Percentiles rank a stretch among this genome's conserved stretches.
Evolutionary conservation across 2,797 vertebrate species (phyloP).

Genomic region (Thamnophis elegans): DNA sequence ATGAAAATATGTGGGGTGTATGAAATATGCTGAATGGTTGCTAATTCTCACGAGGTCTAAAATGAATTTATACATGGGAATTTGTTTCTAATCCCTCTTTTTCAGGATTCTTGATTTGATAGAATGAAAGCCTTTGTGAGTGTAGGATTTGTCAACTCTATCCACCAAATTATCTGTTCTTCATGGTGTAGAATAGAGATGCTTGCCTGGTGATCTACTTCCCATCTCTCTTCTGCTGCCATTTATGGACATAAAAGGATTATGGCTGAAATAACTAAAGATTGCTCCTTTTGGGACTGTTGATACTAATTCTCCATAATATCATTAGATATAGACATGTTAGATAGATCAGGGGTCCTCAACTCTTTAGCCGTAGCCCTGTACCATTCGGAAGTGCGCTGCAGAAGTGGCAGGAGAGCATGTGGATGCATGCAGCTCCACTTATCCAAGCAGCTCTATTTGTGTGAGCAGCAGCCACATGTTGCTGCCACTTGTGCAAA

Average conservation of each 20-base stretch:
- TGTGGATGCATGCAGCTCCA: neutral
- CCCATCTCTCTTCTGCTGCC: neutral
- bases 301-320: neutral
- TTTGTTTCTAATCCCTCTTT: constrained; percentile 8
- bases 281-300: neutral
- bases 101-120: constrained; percentile 1
- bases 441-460: neutral
- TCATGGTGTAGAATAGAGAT: neutral
- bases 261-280: neutral
- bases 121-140: neutral
- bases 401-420: neutral
- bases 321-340: neutral
- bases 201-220: neutral
- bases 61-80: neutral
- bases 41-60: neutral
- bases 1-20: neutral
- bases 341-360: neutral
- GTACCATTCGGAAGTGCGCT: neutral
- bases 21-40: neutral
- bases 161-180: neutral
- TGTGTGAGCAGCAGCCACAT: neutral
- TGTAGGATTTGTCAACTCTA: neutral
- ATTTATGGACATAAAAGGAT: neutral
- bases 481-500: neutral
- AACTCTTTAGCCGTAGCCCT: neutral